A percentile compares a stretch with the other conserved stretches of the same genome.
phyloP scores from a whole-genome alignment of 2,888 invertebrate genomes.

The Ormia ochracea region DNA sequence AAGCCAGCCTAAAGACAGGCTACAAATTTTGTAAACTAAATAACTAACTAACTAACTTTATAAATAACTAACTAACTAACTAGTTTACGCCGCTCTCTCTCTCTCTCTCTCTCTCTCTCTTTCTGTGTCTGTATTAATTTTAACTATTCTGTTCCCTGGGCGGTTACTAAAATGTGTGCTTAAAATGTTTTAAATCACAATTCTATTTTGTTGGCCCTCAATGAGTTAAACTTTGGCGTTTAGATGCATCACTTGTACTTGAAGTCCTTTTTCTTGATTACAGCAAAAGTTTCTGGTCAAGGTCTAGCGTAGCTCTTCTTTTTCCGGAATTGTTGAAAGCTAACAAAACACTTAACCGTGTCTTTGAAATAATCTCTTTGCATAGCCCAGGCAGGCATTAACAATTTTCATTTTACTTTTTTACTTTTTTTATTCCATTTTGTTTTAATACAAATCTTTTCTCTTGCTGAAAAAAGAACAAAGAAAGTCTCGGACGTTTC shows the following conservation, averaged over 20 bases:
- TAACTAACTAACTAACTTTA: no score
- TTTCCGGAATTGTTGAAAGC: not conserved
- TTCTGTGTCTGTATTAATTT: no score
- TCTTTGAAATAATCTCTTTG: slow-evolving; percentile 11
- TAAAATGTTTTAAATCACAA: not conserved
- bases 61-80: no score
- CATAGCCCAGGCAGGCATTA: not conserved
- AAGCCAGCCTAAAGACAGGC: no score
- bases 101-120: no score
- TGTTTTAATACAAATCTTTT: not conserved
- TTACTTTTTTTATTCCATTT: not conserved
- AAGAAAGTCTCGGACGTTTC: not conserved
- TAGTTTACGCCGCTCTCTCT: no score
- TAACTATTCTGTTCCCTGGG: not conserved
- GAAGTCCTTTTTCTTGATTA: not conserved
- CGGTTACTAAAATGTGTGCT: not conserved
- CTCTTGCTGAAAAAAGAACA: not conserved
- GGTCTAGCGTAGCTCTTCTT: not conserved
- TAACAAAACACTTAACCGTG: not conserved
- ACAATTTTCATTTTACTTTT: not conserved
- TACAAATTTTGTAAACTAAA: no score
- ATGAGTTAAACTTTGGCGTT: not conserved
- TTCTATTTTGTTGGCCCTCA: not conserved
- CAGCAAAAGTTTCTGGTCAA: slow-evolving; percentile 11
- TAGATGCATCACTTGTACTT: not conserved